Evolutionary conservation across 2,888 invertebrate genomes (phyloP), one percentile per base, ranked within the genome.

Genomic region (Polyploca ridens): DNA sequence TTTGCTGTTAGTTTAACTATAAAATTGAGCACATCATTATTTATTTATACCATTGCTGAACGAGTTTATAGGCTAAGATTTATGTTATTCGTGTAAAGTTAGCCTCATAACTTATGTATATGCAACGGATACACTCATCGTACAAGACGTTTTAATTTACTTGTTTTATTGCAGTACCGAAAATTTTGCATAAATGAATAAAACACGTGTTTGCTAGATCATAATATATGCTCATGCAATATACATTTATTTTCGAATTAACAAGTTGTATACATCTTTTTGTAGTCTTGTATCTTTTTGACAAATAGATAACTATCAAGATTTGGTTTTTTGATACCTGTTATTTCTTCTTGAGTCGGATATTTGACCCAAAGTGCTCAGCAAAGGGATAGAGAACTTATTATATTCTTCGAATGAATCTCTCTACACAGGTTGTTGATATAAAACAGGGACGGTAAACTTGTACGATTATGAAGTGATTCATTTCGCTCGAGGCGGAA

Each of bases 11-110:
- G 76, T 79, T 76, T 69, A 71, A 76, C 66, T 73, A 13, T 13
- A 4, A 81, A 85, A 86, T 86, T 82, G 79, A 74, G 78, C 78
- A 73, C 75, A 76, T 41, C 1, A 38, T 7, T 38, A 38, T 38
- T 38, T 10, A 38, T 10, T 41, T 41, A 41, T 84, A 81, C 82
- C 84, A 70, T 71, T 67, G 69, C 70, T 73, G 74, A 76, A 70
- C 80, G 27, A 27, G 78, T 78, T 70, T 74, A 64, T 66, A 75
- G 69, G 66, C 68, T 44, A 14, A 10, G 7, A 69, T 76, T 75
- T 68, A 63, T 75, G 66, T 76, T 73, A 70, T 71, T 38, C 38
- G 0, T 38, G 38, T 41, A 13, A 41, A 41, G 41, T 41, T 41
- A 41, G 41, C 7, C 41, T 0, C 3, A 41, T 41, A 41, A 41